These are phyloP conservation scores for Hirtodrosophila histrioides DNA, from an alignment of 2,888 invertebrate genomes.

Conservation along the genomic window DNA sequence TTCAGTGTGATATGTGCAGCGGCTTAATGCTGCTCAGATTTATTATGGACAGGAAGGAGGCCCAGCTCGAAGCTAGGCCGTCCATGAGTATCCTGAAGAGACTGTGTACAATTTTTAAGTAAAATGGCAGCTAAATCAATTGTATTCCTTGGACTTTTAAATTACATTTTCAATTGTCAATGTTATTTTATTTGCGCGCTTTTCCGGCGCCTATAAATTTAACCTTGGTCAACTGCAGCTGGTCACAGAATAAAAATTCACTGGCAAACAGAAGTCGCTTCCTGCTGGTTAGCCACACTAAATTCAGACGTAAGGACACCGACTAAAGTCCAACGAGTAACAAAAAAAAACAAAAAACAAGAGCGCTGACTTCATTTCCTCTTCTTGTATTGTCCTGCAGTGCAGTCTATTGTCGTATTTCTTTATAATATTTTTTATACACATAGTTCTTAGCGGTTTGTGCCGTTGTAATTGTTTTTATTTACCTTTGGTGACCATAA, in stretches of 20 bases:
- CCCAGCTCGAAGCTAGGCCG: constrained; percentile 9
- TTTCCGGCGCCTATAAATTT: constrained; percentile 64
- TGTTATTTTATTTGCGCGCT: constrained; percentile 66
- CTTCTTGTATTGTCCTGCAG: constrained; percentile 44
- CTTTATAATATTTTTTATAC: constrained; percentile 2
- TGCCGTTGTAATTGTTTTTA: constrained; percentile 53
- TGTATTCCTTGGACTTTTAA: constrained; percentile 53
- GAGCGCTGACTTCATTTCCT: constrained; percentile 66
- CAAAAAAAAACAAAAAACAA: constrained; percentile 16
- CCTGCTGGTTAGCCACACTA: constrained; percentile 36
- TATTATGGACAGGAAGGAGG: constrained; percentile 21
- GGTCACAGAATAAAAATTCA: constrained; percentile 4
- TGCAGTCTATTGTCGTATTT: constrained; percentile 25
- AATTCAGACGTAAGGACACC: constrained; percentile 49
- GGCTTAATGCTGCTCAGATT: constrained; percentile 38
- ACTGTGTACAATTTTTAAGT: background rate
- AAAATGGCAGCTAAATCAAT: constrained; percentile 51
- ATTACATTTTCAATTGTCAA: constrained; percentile 67
- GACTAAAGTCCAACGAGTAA: constrained; percentile 13
- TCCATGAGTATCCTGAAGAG: no score
- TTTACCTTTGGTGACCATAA: constrained; percentile 38
- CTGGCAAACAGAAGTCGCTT: constrained; percentile 16
- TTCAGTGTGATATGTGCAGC: background rate
- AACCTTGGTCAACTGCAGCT: constrained; percentile 35
- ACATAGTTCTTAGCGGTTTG: constrained; percentile 36